Evolutionary conservation across 2,888 invertebrate species (phyloP).

Genomic region (Invenusta paracnida): DNA sequence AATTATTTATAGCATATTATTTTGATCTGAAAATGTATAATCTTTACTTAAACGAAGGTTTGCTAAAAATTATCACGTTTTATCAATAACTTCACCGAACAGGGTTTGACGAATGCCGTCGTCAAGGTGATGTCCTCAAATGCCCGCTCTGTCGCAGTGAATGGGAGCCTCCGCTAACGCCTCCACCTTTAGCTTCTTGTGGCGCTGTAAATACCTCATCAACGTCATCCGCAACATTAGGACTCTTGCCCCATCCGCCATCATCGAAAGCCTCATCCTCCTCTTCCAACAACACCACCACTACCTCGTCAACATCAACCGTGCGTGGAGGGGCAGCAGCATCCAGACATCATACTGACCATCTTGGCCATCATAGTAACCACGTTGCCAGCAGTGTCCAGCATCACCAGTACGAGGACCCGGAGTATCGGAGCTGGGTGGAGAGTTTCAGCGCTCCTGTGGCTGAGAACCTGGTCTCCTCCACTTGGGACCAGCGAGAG

Average conservation of each 20-base stretch:
- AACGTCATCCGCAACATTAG: no score
- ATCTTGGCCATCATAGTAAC: no score
- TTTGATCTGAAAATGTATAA: no score
- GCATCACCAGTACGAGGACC: not conserved
- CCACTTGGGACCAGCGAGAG: slow-evolving; percentile 60
- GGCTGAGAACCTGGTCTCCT: slow-evolving; percentile 55
- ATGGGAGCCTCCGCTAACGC: slow-evolving; percentile 49
- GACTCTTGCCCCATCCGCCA: not conserved
- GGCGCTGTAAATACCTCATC: no score
- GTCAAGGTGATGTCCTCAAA: slow-evolving; percentile 57
- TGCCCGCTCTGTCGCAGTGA: slow-evolving; percentile 61
- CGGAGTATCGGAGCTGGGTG: not conserved
- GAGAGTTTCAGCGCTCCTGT: not conserved
- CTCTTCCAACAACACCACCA: no score
- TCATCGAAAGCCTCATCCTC: not conserved
- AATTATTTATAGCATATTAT: no score
- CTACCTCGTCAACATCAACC: no score
- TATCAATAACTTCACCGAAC: no score
- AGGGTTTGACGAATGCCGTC: slow-evolving; percentile 61
- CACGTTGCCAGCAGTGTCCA: not conserved
- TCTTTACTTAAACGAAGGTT: no score
- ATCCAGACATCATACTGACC: no score
- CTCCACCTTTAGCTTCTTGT: not conserved
- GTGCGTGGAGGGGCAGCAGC: no score
- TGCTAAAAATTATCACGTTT: no score